Evolutionary conservation across 1,140 invertebrate genomes (phyloP), one percentile per base, ranked within the genome.

Genomic region (Orchestia grillus): DNA sequence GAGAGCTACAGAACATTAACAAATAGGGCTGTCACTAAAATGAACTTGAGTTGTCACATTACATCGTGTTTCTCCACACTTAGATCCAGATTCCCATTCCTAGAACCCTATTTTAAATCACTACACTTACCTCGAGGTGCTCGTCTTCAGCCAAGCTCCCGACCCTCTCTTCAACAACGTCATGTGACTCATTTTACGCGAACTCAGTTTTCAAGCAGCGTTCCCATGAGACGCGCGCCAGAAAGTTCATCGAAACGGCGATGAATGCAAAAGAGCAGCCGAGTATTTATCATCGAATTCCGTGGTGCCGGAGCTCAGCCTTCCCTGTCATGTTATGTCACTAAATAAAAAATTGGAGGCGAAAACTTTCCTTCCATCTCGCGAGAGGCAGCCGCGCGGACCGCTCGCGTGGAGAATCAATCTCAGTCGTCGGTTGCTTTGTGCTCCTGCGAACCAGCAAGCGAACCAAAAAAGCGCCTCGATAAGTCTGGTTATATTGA

Each of bases 261-360:
- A 90, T 90, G 88, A 44, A 90, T 90, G n/a, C 88, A 90, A 90
- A 41, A 44, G 15, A 90, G 88, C 88, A 90, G 15, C 88, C 41
- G 88, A 90, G 42, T 90, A 41, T 90, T 90, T 43, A 90, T 90
- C 28, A 90, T 41, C 6, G 88, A 90, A 90, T 90, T 90, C 28
- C 28, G 43, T 36, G 88, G 88, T 44, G 41, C 11, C 41, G 28
- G 4, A 15, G 41, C 88, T 44, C 8, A 90, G 88, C 43, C 88
- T 90, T 90, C 41, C 4, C 88, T 90, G 88, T 42, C 88, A 90
- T 90, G 88, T 90, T 42, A 90, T 90, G 88, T 90, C 88, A 90
- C 43, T 90, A 15, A 44, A 41, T 23, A 90, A 90, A 90, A 90
- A 90, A 90, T 42, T 90, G 43, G 41, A 41, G 43, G 41, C n/a